These are phyloP conservation scores for Lissonota sp. DNA, from an alignment of 2,888 invertebrate genomes.

Conservation along the genomic window DNA sequence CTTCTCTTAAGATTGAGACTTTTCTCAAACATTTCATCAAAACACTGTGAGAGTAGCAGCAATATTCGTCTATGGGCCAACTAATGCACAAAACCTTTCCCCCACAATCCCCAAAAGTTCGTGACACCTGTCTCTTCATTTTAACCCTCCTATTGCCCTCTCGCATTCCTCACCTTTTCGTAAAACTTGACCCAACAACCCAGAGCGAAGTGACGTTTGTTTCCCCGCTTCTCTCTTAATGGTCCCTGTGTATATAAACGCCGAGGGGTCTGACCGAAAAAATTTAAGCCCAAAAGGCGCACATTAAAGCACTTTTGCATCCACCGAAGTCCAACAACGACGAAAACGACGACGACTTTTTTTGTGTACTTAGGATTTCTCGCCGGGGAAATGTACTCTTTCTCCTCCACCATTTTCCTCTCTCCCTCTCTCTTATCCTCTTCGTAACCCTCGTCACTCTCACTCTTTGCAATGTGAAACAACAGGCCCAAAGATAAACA, in stretches of 20 bases:
- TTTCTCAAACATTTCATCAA: too few species aligned
- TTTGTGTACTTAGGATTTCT: slow-evolving; percentile 49
- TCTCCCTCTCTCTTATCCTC: slow-evolving; percentile 24
- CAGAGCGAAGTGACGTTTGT: slow-evolving; percentile 24
- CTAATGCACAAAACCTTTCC: too few species aligned
- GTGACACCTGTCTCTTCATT: slow-evolving; percentile 56
- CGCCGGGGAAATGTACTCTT: not conserved
- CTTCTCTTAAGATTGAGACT: too few species aligned
- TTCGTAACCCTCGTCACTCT: not conserved
- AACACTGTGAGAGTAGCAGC: too few species aligned
- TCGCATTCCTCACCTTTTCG: slow-evolving; percentile 24
- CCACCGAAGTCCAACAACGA: slow-evolving; percentile 35
- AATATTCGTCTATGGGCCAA: too few species aligned
- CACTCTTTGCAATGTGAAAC: not conserved
- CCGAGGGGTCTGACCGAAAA: slow-evolving; percentile 30
- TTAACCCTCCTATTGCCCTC: slow-evolving; percentile 35
- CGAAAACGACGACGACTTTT: not conserved
- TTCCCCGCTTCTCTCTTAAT: not conserved
- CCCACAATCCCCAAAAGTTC: slow-evolving; percentile 49
- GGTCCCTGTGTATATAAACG: slow-evolving; percentile 14
- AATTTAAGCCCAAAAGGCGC: slow-evolving; percentile 46
- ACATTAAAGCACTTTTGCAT: slow-evolving; percentile 49
- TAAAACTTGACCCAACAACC: slow-evolving; percentile 18
- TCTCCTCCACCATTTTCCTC: not conserved
- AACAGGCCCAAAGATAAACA: not conserved